A percentile compares a stretch with the other conserved stretches of the same genome.
phyloP scores from a whole-genome alignment of 1,140 invertebrate genomes.

The Meloidogyne exigua region DNA sequence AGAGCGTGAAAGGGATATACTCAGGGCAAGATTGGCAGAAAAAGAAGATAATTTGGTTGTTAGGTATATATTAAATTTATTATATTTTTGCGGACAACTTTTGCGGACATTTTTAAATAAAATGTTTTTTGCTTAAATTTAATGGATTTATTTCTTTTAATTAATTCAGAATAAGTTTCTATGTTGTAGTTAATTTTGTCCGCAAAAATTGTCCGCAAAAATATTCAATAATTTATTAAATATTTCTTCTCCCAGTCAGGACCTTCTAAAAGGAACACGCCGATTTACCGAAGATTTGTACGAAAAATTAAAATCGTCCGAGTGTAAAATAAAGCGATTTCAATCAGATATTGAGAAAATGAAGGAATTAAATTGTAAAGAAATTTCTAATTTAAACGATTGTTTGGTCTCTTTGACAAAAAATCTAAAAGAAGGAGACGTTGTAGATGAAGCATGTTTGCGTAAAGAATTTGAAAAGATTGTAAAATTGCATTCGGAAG shows the following conservation, averaged over 20 bases:
- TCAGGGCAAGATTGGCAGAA: conserved; percentile 32
- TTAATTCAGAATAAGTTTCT: no score
- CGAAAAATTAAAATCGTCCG: conserved; percentile 29
- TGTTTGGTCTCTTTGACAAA: conserved; percentile 11
- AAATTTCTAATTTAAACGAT: conserved; percentile 24
- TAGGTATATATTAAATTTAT: background rate
- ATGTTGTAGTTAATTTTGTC: no score
- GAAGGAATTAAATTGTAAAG: conserved; percentile 23
- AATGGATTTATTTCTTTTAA: no score
- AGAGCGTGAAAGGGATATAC: conserved; percentile 32
- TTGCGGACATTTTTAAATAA: no score
- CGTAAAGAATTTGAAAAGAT: conserved; percentile 14
- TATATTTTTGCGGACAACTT: background rate
- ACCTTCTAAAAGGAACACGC: conserved; percentile 25
- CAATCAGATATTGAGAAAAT: conserved; percentile 31
- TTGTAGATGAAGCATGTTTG: background rate
- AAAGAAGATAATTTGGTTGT: conserved; percentile 28
- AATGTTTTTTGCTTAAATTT: no score
- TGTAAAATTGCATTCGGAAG: conserved; percentile 15
- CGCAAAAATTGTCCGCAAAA: background rate
- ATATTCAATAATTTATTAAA: background rate
- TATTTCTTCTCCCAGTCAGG: conserved; percentile 14
- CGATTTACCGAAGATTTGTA: conserved; percentile 33
- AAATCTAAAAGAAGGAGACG: background rate
- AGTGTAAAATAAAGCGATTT: conserved; percentile 14